These are phyloP conservation scores for Phylloscopus whistleri DNA, from an alignment of 2,113 vertebrate species.

Conservation along the genomic window DNA sequence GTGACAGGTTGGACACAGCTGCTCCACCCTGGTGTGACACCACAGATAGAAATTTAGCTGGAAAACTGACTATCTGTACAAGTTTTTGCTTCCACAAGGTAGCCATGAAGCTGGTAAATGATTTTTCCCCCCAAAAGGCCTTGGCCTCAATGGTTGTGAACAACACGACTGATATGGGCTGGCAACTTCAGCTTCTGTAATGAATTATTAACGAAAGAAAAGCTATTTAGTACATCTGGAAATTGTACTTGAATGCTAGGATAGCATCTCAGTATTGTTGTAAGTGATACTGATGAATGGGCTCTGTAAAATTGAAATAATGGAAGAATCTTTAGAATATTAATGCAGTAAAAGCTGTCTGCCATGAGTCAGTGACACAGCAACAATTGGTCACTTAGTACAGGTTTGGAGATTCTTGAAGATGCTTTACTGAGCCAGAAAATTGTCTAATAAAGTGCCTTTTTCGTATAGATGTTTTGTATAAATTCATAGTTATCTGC, in stretches of 20 bases:
- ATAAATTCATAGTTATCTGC: not conserved
- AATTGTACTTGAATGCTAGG: not conserved
- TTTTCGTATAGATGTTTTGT: not conserved
- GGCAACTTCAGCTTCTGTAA: not conserved
- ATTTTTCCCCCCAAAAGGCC: rapidly evolving
- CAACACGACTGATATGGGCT: rapidly evolving
- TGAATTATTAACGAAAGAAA: not conserved
- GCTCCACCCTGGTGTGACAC: not conserved
- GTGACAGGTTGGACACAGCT: not conserved
- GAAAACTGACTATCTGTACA: not conserved
- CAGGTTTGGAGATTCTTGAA: not conserved
- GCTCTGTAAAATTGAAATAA: not conserved
- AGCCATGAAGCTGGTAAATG: not conserved
- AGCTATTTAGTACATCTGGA: not conserved
- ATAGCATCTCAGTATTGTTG: not conserved
- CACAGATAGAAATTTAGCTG: not conserved
- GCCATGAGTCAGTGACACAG: not conserved
- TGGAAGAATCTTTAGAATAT: not conserved
- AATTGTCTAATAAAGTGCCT: not conserved
- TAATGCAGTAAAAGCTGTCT: not conserved
- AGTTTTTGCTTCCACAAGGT: not conserved
- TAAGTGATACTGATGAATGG: not conserved
- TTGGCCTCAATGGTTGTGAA: not conserved
- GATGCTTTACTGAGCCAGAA: slow-evolving; percentile 2
- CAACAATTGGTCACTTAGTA: not conserved